Evolutionary conservation across 1,140 invertebrate species (phyloP), one percentile per base, ranked within the genome.

Genomic region (Formica selysi): DNA sequence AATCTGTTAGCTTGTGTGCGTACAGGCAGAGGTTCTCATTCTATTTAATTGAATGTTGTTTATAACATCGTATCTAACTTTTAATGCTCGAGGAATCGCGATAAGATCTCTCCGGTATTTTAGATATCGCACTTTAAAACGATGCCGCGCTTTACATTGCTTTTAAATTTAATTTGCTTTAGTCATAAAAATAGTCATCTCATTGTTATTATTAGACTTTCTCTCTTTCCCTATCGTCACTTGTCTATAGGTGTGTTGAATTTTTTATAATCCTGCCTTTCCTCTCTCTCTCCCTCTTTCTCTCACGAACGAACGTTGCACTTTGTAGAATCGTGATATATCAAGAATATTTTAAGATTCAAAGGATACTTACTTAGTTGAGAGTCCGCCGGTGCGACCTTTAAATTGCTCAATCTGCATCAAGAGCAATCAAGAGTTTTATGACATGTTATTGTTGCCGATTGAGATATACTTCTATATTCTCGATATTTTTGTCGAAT

Each of bases 351-450:
- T 83, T 74, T 41, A 41, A 83, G 68, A 83, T 48, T n/a, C 68
- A 48, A 83, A 83, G 54, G 79, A 61, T 16, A 59, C 22, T 10
- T 29, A 29, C 26, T 29, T 13, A 10, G 32, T 29, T 51, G 36
- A 11, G 38, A 67, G 38, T 73, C 85, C 3, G 51, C 26, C 4
- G 59, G 8, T 22, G 11, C 29, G 65, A 73, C 26, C 59, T 78
- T 87, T 89, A 41, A 67, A 76, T 87, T 84, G 80, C 79, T 73
- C 41, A 38, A 89, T 88, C 38, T 70, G 57, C 41, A 13, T 62
- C 8, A 38, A 36, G 54, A 68, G 26, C 65, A 57, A 70, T 65
- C 68, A 29, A 1, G 7, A 38, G 79, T 78, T 85, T 85, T 78
- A 67, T 57, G 38, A 19, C 10, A 6, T 26, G 36, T 87, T 57